Evolutionary conservation across 2,797 vertebrate species (phyloP).

Genomic region (Gallinago nigripennis): DNA sequence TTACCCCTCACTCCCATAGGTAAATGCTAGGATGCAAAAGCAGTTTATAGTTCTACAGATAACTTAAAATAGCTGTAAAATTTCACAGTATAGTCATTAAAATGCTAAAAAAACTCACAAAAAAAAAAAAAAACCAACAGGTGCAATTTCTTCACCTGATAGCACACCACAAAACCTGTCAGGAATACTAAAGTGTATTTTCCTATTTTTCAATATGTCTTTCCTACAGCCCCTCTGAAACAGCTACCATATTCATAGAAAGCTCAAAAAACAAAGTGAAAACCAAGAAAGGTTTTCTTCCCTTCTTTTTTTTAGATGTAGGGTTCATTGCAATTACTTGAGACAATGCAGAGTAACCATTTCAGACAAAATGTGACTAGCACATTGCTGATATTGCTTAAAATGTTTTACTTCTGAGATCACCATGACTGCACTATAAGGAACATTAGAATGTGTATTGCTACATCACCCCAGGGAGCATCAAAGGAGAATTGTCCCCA

Average conservation of each 20-base stretch:
- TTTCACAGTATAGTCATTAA: background rate
- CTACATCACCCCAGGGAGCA: background rate
- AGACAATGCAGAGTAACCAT: background rate
- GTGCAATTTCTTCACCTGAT: background rate
- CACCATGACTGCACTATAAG: background rate
- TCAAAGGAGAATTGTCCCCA: background rate
- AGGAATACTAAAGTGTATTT: background rate
- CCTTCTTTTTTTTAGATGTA: background rate
- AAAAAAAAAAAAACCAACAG: background rate
- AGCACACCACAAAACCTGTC: background rate
- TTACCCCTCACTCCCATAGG: background rate
- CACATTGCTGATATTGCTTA: background rate
- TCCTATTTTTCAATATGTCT: background rate
- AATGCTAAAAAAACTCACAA: background rate
- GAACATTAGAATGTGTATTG: background rate
- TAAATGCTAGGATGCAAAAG: background rate
- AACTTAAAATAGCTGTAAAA: background rate
- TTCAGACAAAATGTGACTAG: background rate
- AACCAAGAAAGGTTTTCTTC: background rate
- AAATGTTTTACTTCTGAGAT: background rate
- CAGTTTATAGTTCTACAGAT: background rate
- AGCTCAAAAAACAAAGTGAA: background rate
- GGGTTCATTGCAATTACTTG: background rate
- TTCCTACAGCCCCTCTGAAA: background rate
- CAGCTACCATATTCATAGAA: background rate